Evolutionary conservation across 2,797 vertebrate genomes (phyloP), one percentile per base, ranked within the genome.

Genomic region (Arnoldichthys spilopterus): DNA sequence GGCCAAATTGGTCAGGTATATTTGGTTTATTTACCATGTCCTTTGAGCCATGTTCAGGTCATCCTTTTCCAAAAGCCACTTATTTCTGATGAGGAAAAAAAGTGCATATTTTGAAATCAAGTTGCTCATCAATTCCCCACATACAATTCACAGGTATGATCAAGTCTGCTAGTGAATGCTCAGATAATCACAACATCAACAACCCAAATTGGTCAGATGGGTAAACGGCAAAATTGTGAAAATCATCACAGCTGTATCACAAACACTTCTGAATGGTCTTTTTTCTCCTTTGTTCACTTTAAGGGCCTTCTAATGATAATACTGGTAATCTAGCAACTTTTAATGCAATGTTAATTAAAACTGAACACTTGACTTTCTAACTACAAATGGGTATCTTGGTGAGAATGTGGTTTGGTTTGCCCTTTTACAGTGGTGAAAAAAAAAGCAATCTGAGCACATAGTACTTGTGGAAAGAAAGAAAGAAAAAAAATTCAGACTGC

Each of bases 151-250:
- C 16, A 30, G 16, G 15, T 28, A 16, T 40, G 3, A 53, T 56
- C 12, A 9, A 20, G 15, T 72, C 9, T 22, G 32, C 4, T 28
- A 45, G 0, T 13, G 4, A 68, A 34, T 12, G 13, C 62, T 96
- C 94, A 95, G 94, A 90, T 85, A 59, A 78, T 90, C 80, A 92
- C 77, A 88, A 63, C 86, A 3, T 94, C 92, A 92, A 85, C 94
- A 95, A 74, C 86, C 92, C 86, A 88, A 76, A 77, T 16, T 83
- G 34, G 26, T 92, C 91, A 87, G 91, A 1, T 87, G 89, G 89
- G 91, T 92, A 91, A 92, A 91, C 87, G 87, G 89, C 88, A 83
- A 85, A 66, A 40, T 78, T 0, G n/a, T 78, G 45, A 85, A 76
- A 81, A 70, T 92, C 90, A 92, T 93, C 91, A 91, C 20, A 0